Base-by-base conservation (phyloP, 2,888 invertebrate species). In the Macaria notata region DNA sequence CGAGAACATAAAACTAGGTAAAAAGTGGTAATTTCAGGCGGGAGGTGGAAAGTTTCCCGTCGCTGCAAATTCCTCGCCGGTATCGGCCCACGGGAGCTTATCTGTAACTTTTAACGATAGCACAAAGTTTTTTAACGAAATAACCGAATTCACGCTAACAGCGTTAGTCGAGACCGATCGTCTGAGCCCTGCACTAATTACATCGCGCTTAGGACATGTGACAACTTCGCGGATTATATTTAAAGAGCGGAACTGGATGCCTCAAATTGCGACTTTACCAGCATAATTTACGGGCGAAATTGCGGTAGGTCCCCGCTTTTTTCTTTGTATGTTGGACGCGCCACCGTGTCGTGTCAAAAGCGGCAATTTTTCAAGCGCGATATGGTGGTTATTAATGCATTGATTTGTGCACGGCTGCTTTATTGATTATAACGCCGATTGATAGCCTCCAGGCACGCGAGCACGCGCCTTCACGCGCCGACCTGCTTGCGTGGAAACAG, bases 71-170 rank as follows among this genome's bases (percentile, higher is more conserved):
- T 60, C 63, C 46, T 46, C 54, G 58, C 56, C 65, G 49, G 70
- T 71, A 75, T 73, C 71, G 71, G 75, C 77, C 84, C 85, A 73
- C 77, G 76, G 82, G 86, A 83, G 84, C 81, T 83, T 82, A 84
- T 83, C 79, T 79, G 70, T 76, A 91, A 89, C 88, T 90, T 91
- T 89, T 88, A 87, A 88, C 88, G 87, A 89, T 87, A 88, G 81
- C 82, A 72, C 75, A 72, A 75, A 90, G 86, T 89, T 90, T 89
- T 88, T 88, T 88, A 89, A 88, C 85, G 86, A 84, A 88, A 88
- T 91, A 88, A 89, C 84, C 78, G 79, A 88, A 88, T 88, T 84
- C 70, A 73, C 81, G 82, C 75, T 83, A 85, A 82, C 85, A 79
- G 78, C 76, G 65, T 67, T 67, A 67, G 62, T 50, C 59, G 56